Evolutionary conservation across 2,797 vertebrate genomes (phyloP).

Genomic region (Coilia nasus): DNA sequence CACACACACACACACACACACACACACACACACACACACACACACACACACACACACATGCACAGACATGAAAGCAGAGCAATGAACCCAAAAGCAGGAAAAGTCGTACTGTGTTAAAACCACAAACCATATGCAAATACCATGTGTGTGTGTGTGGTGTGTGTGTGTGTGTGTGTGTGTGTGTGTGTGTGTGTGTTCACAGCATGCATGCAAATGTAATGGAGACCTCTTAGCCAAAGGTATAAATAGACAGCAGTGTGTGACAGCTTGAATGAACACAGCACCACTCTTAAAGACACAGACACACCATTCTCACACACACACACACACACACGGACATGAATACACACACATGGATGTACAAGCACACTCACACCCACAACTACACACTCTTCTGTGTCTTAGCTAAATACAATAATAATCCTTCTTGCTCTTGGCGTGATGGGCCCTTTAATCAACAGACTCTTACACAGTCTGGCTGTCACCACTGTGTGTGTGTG

Average conservation of each 20-base stretch:
- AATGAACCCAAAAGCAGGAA: constrained; percentile 47
- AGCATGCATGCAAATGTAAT: constrained; percentile 57
- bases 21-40: constrained; percentile 36
- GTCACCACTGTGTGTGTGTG: constrained; percentile 28
- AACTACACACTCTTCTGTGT: neutral
- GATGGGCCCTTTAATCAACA: too few species aligned
- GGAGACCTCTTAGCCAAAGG: constrained; percentile 56
- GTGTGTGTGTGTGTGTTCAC: constrained; percentile 39
- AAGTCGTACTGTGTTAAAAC: constrained; percentile 32
- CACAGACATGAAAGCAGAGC: neutral
- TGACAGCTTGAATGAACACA: constrained; percentile 51
- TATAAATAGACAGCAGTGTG: constrained; percentile 60
- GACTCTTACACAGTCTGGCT: too few species aligned
- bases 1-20: neutral
- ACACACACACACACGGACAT: neutral
- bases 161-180: neutral
- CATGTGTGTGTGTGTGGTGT: constrained; percentile 41
- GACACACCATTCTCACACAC: neutral
- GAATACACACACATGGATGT: neutral
- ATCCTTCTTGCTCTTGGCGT: too few species aligned
- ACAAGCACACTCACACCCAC: neutral
- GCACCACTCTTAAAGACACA: constrained; percentile 54
- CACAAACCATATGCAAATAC: constrained; percentile 48
- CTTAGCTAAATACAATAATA: too few species aligned
- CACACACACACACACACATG: constrained; percentile 24